Evolutionary conservation across 2,797 vertebrate species (phyloP), one percentile per base, ranked within the genome.

Genomic region (Enteromius radiatus): DNA sequence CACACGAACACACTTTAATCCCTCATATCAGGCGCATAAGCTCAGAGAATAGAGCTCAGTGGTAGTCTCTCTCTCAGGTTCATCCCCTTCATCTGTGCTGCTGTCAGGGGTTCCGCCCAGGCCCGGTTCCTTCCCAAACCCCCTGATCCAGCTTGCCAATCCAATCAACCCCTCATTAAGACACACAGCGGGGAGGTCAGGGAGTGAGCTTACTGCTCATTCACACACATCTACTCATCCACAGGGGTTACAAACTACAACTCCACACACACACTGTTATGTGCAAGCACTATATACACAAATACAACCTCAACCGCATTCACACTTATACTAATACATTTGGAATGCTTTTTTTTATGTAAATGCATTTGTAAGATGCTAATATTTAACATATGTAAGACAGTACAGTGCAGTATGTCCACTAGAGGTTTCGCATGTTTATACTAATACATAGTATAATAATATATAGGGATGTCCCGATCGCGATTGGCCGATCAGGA

Each of bases 151-250:
- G 81, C 86, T 78, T 86, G 84, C 88, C 90, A 92, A 92, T 92
- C 93, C 92, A 92, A 92, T 94, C 92, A 86, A 85, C 85, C 88
- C 86, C 90, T 93, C 91, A 90, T 93, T 93, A 93, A 91, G 84
- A 90, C 86, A 90, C 90, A 79, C 93, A 92, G 93, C 88, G 68
- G 90, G 93, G 88, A 82, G 81, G 59, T 80, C 14, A 84, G 86
- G 87, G 90, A 84, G 83, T 82, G 67, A n/a, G 86, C 78, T 81
- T 84, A 49, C 83, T 54, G 61, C 78, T 78, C 83, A 81, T 84
- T 85, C 74, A 73, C 81, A 78, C 88, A 88, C 45, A 28, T 81
- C 68, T 64, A 82, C 73, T 73, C 73, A 81, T 56, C 73, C 78
- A 54, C 67, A 73, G 81, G 47, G 78, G 81, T 85, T 49, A 76